A percentile compares a stretch with the other conserved stretches of the same genome.
These are phyloP conservation scores for Alectura lathami DNA, from an alignment of 2,113 vertebrate genomes.

Conservation along the genomic window DNA sequence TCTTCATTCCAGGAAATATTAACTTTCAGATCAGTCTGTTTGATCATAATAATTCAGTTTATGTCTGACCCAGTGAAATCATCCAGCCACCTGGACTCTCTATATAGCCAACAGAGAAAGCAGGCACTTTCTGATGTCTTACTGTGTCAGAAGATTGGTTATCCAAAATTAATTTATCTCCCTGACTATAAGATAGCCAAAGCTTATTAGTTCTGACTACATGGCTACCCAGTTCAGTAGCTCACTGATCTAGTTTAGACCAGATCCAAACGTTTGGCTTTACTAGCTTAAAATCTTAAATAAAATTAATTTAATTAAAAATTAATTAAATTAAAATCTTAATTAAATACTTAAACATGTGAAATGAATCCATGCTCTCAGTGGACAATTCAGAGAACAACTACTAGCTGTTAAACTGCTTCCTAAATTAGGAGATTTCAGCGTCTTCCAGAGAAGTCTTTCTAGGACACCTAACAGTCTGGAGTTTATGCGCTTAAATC, in stretches of 20 bases:
- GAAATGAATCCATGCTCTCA: background rate
- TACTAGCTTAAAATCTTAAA: background rate
- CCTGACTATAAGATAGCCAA: background rate
- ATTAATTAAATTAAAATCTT: background rate
- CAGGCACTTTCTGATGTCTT: background rate
- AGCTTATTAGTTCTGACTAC: background rate
- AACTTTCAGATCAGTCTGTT: background rate
- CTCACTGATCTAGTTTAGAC: background rate
- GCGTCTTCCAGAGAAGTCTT: background rate
- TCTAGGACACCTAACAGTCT: background rate
- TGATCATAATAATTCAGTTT: background rate
- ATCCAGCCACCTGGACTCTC: background rate
- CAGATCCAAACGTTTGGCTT: background rate
- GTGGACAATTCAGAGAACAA: background rate
- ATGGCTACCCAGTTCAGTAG: background rate
- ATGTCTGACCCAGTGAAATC: background rate
- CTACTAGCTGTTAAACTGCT: background rate
- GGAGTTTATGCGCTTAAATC: background rate
- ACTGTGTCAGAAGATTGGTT: background rate
- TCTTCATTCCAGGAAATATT: background rate
- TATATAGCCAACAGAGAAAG: background rate
- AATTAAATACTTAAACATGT: background rate
- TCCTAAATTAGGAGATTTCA: background rate
- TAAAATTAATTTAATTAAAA: too few relatives aligned
- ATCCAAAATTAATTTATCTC: background rate